Percentiles rank a stretch among this genome's conserved stretches.
These are phyloP conservation scores for Orchestia grillus DNA, from an alignment of 1,140 invertebrate species.

Conservation along the genomic window DNA sequence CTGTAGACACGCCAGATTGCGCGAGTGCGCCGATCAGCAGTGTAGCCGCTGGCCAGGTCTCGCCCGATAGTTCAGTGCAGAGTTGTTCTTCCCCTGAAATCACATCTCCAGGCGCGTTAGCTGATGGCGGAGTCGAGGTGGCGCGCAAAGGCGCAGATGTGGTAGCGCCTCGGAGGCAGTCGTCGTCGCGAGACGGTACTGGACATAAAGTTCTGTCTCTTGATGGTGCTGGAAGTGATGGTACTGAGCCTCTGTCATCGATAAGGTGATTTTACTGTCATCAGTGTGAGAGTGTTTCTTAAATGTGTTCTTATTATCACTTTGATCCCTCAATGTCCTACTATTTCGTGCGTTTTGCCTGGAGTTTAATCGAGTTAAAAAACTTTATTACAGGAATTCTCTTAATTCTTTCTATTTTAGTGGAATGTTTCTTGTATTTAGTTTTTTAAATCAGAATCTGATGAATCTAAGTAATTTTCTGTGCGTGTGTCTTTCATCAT, in stretches of 20 bases:
- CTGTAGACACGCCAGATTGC: not conserved
- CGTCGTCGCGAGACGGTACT: not conserved
- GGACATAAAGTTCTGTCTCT: not conserved
- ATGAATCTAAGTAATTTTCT: not conserved
- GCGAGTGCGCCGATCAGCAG: not conserved
- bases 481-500: not conserved
- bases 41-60: not conserved
- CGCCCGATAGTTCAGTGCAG: not conserved
- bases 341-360: not conserved
- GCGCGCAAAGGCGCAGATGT: not conserved
- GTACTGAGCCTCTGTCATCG: not conserved
- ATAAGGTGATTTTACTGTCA: not conserved
- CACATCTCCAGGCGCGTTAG: not conserved
- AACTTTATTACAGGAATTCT: not conserved
- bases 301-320: not conserved
- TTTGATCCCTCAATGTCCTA: not conserved
- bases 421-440: not conserved
- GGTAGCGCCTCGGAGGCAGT: not conserved
- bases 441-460: not conserved
- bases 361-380: not conserved
- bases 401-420: not conserved
- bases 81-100: slow-evolving; percentile 5
- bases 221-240: not conserved
- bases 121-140: not conserved
- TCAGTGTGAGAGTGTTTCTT: not conserved